These are phyloP conservation scores for Catostomus latipinnis DNA, from an alignment of 2,797 vertebrate genomes.

Conservation along the genomic window DNA sequence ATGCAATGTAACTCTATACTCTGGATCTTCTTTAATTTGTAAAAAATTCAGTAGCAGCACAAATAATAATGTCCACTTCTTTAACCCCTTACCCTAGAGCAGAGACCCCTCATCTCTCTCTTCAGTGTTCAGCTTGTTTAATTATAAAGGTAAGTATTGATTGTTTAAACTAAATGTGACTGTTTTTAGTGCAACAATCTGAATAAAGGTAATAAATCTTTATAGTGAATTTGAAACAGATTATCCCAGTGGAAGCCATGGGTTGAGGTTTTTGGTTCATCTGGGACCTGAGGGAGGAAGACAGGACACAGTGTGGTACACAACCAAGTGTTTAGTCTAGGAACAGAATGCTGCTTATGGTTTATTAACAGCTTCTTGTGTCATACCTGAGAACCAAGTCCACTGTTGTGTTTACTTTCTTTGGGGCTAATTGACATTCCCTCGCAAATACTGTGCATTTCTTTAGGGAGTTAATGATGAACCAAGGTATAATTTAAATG, in stretches of 20 bases:
- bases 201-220: not conserved
- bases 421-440: not conserved
- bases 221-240: not conserved
- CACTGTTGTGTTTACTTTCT: not conserved
- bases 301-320: not conserved
- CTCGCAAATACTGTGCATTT: not conserved
- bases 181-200: too few species aligned
- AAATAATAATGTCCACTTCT: too few species aligned
- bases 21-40: too few species aligned
- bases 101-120: too few species aligned
- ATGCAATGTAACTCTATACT: too few species aligned
- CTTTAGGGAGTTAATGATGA: not conserved
- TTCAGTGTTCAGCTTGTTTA: too few species aligned
- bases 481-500: not conserved
- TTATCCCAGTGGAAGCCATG: not conserved
- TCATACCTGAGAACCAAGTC: not conserved
- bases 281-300: not conserved
- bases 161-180: too few species aligned
- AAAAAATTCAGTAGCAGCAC: too few species aligned
- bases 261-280: not conserved
- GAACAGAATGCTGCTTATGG: not conserved
- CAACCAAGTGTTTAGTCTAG: too few species aligned
- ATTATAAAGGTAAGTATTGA: too few species aligned
- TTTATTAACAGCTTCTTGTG: conserved; percentile 7
- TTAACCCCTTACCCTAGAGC: too few species aligned